A percentile compares a stretch with the other conserved stretches of the same genome.
Conservation (phyloP, 2,888 invertebrate genomes). For the Erynnis tages region DNA sequence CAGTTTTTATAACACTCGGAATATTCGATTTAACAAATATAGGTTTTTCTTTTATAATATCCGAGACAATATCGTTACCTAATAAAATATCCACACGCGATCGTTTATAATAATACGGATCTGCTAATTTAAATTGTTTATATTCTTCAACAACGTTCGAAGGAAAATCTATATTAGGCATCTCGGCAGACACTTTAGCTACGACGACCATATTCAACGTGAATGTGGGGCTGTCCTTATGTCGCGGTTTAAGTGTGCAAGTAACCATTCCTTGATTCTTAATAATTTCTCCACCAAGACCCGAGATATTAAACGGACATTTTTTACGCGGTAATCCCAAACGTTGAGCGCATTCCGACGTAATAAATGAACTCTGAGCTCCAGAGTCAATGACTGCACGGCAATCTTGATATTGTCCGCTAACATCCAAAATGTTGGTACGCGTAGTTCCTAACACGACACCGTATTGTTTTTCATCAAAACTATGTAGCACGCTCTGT, state of each 20-base stretch:
- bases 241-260: no score
- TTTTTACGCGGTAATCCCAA: slow-evolving; percentile 5
- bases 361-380: slow-evolving; percentile 11
- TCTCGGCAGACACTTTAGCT: background rate
- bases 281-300: background rate
- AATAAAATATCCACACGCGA: slow-evolving; percentile 2
- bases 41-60: background rate
- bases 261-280: slow-evolving; percentile 2
- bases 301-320: slow-evolving; percentile 4
- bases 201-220: background rate
- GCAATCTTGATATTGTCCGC: background rate
- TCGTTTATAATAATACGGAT: background rate
- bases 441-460: slow-evolving; percentile 13
- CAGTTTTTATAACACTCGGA: background rate
- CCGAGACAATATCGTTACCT: background rate
- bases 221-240: background rate
- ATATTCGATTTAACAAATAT: background rate
- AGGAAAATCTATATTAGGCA: background rate
- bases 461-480: background rate
- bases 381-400: slow-evolving; percentile 17
- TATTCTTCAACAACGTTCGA: background rate
- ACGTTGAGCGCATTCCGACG: background rate
- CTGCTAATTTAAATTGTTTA: background rate
- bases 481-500: no score
- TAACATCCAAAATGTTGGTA: background rate